Evolutionary conservation across 2,888 invertebrate species (phyloP).

Genomic region (Ennomos quercinarius): DNA sequence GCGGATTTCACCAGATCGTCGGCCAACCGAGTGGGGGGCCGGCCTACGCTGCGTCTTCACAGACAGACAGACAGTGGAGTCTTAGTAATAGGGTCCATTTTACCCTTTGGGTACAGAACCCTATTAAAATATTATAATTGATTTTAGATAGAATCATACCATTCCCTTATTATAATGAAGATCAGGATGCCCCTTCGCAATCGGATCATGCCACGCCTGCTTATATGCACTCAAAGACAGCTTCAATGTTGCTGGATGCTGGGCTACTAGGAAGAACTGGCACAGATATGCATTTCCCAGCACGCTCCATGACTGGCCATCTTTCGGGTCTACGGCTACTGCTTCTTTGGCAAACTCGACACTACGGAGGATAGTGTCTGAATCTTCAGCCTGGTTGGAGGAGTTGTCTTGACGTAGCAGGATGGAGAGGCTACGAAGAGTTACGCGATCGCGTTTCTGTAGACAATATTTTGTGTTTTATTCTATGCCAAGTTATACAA

Average conservation of each 20-base stretch:
- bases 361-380: slow-evolving; percentile 88
- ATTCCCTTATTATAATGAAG: slow-evolving; percentile 94
- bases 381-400: slow-evolving; percentile 77
- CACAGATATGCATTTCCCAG: slow-evolving; percentile 94
- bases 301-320: slow-evolving; percentile 93
- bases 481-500: background rate
- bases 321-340: slow-evolving; percentile 89
- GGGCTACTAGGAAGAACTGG: slow-evolving; percentile 90
- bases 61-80: too few species aligned
- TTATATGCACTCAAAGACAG: slow-evolving; percentile 92
- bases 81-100: too few species aligned
- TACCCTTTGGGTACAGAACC: too few species aligned
- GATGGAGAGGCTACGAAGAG: slow-evolving; percentile 93
- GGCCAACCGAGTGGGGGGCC: too few species aligned
- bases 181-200: slow-evolving; percentile 90
- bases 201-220: slow-evolving; percentile 90
- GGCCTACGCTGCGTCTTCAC: too few species aligned
- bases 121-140: too few species aligned
- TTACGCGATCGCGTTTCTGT: slow-evolving; percentile 90
- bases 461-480: slow-evolving; percentile 9
- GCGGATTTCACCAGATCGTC: too few species aligned
- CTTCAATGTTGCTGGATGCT: slow-evolving; percentile 89
- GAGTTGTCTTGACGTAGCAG: slow-evolving; percentile 88
- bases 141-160: too few species aligned
- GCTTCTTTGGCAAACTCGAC: slow-evolving; percentile 93